phyloP scores from a whole-genome alignment of 2,113 vertebrate genomes.

The Otolemur garnettii region DNA sequence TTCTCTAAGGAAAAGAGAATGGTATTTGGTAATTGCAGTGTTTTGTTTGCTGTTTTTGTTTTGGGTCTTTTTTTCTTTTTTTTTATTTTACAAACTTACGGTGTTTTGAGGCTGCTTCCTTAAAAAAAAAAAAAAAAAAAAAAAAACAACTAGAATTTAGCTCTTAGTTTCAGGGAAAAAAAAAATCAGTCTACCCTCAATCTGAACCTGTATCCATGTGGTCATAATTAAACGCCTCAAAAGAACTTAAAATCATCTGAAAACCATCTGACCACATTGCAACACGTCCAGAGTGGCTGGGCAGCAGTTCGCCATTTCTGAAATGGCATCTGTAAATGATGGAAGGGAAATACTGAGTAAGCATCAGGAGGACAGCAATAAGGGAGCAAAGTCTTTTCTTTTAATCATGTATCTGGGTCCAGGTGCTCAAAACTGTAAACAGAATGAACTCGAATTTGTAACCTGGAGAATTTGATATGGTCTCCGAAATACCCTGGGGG shows the following conservation, averaged over 20 bases:
- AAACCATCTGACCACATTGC: slow-evolving; percentile 31
- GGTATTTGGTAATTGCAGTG: not conserved
- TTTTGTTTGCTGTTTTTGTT: not conserved
- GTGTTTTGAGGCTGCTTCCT: not conserved
- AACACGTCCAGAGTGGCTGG: not conserved
- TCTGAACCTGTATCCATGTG: slow-evolving; percentile 70
- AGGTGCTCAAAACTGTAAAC: not conserved
- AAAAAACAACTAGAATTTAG: not conserved
- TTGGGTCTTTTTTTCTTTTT: not conserved
- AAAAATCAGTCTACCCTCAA: slow-evolving; percentile 50
- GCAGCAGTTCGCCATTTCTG: not conserved
- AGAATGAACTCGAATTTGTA: not conserved
- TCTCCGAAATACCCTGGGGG: not conserved
- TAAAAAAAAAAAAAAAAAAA: not conserved
- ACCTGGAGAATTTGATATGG: not conserved
- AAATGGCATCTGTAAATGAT: not conserved
- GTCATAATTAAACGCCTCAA: slow-evolving; percentile 66
- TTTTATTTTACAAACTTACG: slow-evolving; percentile 20
- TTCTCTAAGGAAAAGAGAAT: not conserved
- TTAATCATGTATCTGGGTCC: not conserved
- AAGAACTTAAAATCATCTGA: slow-evolving; percentile 65
- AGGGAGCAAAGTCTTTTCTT: not conserved
- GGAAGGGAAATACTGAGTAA: not conserved
- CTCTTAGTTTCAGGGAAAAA: slow-evolving; percentile 1
- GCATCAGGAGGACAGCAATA: not conserved